These are phyloP conservation scores for Anser cygnoides DNA, from an alignment of 2,113 vertebrate species.

Conservation along the genomic window DNA sequence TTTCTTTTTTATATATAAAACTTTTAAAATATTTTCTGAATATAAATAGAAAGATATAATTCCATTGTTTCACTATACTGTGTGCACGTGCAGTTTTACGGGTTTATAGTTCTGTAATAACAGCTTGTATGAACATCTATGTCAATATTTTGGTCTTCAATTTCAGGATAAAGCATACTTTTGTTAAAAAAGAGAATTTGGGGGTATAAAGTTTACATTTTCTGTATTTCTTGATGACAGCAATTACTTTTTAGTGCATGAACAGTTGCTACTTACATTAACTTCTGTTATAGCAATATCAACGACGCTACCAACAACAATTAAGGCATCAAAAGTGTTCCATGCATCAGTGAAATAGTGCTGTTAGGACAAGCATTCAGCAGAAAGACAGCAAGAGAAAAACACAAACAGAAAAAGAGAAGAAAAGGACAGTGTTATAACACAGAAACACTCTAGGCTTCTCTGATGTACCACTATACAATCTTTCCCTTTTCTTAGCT, in stretches of 20 bases:
- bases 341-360: constrained; percentile 99
- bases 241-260: constrained; percentile 77
- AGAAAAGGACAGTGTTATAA: constrained; percentile 83
- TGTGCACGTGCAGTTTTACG: not conserved
- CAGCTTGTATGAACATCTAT: not conserved
- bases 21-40: not conserved
- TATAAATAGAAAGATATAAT: not conserved
- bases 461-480: constrained; percentile 62
- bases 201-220: constrained; percentile 25
- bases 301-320: constrained; percentile 99
- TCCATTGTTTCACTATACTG: not conserved
- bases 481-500: constrained; percentile 69
- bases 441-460: constrained; percentile 70
- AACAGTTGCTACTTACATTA: constrained; percentile 93
- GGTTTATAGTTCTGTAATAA: not conserved
- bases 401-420: constrained; percentile 80
- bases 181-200: not conserved
- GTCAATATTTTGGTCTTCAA: not conserved
- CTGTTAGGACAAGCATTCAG: constrained; percentile 90
- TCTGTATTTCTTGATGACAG: constrained; percentile 57
- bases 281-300: constrained; percentile 99
- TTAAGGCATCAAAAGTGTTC: constrained; percentile 99
- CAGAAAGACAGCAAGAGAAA: constrained; percentile 78
- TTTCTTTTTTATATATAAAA: not conserved
- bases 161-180: not conserved